phyloP scores from a whole-genome alignment of 1,140 invertebrate genomes.

The Drosophila hydei region DNA sequence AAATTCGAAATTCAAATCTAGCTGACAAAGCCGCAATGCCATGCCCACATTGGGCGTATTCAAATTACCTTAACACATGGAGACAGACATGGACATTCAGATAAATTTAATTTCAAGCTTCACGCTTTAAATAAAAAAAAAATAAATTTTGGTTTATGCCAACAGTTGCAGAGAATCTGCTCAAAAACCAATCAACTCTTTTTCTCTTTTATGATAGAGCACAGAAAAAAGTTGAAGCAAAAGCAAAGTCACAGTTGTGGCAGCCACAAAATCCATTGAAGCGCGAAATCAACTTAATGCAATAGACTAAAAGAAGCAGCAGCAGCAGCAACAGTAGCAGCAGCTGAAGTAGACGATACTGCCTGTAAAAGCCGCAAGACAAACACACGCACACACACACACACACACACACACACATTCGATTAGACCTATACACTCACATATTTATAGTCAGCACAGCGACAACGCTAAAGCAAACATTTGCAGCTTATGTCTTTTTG shows the following conservation, averaged over 20 bases:
- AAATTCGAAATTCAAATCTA: too few species aligned
- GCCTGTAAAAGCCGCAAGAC: conserved; percentile 38
- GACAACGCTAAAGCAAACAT: conserved; percentile 66
- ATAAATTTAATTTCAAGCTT: too few species aligned
- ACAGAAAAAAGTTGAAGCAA: not conserved
- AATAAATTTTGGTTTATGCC: too few species aligned
- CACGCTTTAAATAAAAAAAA: too few species aligned
- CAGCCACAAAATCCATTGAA: conserved; percentile 66
- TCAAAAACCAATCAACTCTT: too few species aligned
- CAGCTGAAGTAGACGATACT: conserved; percentile 9
- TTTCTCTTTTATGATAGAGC: too few species aligned
- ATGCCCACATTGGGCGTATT: too few species aligned
- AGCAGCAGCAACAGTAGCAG: conserved; percentile 10
- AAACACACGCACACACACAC: conserved; percentile 24
- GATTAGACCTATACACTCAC: conserved; percentile 17
- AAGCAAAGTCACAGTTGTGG: conserved; percentile 54
- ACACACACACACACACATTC: conserved; percentile 7
- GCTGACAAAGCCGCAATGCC: too few species aligned
- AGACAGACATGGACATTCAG: too few species aligned
- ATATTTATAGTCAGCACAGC: conserved; percentile 46
- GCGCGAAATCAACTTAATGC: conserved; percentile 80
- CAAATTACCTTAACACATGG: too few species aligned
- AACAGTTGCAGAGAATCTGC: too few species aligned
- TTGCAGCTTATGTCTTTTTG: conserved; percentile 51
- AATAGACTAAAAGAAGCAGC: conserved; percentile 59